Base-by-base conservation (phyloP, 2,113 vertebrate species). In the Gymnocephalus cernua region DNA sequence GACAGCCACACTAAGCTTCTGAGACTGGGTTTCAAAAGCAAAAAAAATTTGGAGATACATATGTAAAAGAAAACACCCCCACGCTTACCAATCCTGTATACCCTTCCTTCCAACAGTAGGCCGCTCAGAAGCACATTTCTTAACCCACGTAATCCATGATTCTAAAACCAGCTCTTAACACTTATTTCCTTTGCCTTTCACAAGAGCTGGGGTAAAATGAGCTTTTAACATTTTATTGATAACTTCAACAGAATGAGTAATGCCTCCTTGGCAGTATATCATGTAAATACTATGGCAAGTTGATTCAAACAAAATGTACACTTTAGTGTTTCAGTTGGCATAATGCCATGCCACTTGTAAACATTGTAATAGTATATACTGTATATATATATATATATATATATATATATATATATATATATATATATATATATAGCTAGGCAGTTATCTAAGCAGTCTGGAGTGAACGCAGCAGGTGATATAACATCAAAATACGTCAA, bases 1-100 rank as follows among this genome's bases (percentile, higher is more conserved):
- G 83, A 85, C 53, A 72, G 80, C 25, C 35, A 45, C 79, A 90
- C 67, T 85, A 87, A 88, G 79, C 62, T 41, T 61, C 29, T 10
- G n/a, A 82, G 77, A 73, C 71, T 53, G 58, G 23, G 69, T 65
- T 89, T 85, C 73, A 77, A 84, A 87, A 29, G 56, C 25, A 61
- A 69, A 71, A n/a, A 45, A 66, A 61, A 78, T 29, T 18, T 29
- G 15, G 23, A 81, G 48, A 65, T 59, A 64, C 62, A 89, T 47
- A 35, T 57, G 62, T 23, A 27, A 50, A 19, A 47, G n/a, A 51
- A 66, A 66, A 67, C 68, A 70, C 74, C 79, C 77, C 67, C 72
- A 21, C 19, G 5, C 67, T 61, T 47, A 74, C 61, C 66, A 66
- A 51, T 82, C 53, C 63, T 68, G 15, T 57, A 61, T 32, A 54